Percentiles rank a stretch among this genome's conserved stretches.
Conservation (phyloP, 2,797 vertebrate genomes). For the Microchirus variegatus region DNA sequence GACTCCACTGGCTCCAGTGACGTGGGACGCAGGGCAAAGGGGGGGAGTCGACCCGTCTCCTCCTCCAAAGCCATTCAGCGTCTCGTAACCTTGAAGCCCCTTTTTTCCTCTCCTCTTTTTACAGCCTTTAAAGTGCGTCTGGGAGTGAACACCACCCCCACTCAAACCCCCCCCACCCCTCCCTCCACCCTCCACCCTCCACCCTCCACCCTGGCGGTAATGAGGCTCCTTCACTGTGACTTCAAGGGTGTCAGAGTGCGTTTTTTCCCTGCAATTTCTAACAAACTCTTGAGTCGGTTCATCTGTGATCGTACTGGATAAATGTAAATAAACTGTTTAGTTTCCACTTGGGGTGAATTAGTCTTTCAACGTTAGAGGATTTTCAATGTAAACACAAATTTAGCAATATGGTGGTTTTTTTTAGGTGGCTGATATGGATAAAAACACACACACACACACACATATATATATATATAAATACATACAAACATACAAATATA, state of each 20-base stretch:
- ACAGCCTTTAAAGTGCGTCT: conserved; percentile 77
- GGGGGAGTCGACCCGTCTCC: conserved; percentile 57
- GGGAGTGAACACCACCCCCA: conserved; percentile 35
- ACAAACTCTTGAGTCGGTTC: conserved; percentile 61
- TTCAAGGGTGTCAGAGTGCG: conserved; percentile 67
- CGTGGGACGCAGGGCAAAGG: conserved; percentile 60
- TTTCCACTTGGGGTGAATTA: too few relatives aligned
- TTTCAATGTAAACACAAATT: too few relatives aligned
- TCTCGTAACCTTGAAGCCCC: conserved; percentile 75
- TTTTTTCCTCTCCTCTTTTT: conserved; percentile 67
- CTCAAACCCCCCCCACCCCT: too few relatives aligned
- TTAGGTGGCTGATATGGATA: too few relatives aligned
- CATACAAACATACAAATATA: too few relatives aligned
- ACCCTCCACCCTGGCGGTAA: conserved; percentile 62
- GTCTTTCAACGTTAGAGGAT: too few relatives aligned
- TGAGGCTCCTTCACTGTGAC: conserved; percentile 71
- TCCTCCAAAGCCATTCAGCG: conserved; percentile 70
- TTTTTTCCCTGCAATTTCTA: conserved; percentile 43
- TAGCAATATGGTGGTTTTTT: too few relatives aligned
- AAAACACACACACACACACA: too few relatives aligned
- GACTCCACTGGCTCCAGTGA: conserved; percentile 80
- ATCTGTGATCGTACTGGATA: conserved; percentile 2
- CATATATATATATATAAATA: too few relatives aligned
- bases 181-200: neutral
- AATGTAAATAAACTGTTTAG: too few relatives aligned